Evolutionary conservation across 2,888 invertebrate genomes (phyloP).

Genomic region (Lepetodrilus schrolli): DNA sequence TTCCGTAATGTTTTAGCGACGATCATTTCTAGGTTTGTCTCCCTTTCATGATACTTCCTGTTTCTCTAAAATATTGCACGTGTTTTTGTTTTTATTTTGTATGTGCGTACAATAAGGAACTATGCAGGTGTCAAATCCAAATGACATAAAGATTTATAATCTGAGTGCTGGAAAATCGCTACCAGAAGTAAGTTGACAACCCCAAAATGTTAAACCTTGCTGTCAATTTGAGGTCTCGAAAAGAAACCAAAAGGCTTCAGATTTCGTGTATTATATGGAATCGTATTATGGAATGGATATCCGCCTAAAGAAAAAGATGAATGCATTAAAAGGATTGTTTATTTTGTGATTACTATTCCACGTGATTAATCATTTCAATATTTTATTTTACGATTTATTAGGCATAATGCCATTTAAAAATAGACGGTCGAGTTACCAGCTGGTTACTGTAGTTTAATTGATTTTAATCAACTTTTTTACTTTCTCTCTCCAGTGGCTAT

Average conservation of each 20-base stretch:
- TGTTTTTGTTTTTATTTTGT: constrained; percentile 24
- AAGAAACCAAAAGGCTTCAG: too few relatives aligned
- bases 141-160: constrained; percentile 98
- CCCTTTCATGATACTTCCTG: background rate
- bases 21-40: too few relatives aligned
- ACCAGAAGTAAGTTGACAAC: constrained; percentile 93
- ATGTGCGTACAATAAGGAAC: constrained; percentile 33
- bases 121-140: constrained; percentile 94
- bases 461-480: background rate
- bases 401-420: background rate
- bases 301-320: too few relatives aligned
- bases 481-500: constrained; percentile 75
- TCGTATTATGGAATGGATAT: too few relatives aligned
- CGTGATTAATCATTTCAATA: background rate
- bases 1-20: too few relatives aligned
- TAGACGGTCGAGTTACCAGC: background rate
- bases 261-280: too few relatives aligned
- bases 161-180: constrained; percentile 96
- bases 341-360: too few relatives aligned
- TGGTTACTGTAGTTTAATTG: background rate
- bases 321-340: too few relatives aligned
- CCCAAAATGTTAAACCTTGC: too few relatives aligned
- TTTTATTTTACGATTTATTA: background rate
- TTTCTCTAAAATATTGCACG: background rate
- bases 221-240: too few relatives aligned